phyloP scores from a whole-genome alignment of 2,797 vertebrate genomes.

The Sarcophilus harrisii region DNA sequence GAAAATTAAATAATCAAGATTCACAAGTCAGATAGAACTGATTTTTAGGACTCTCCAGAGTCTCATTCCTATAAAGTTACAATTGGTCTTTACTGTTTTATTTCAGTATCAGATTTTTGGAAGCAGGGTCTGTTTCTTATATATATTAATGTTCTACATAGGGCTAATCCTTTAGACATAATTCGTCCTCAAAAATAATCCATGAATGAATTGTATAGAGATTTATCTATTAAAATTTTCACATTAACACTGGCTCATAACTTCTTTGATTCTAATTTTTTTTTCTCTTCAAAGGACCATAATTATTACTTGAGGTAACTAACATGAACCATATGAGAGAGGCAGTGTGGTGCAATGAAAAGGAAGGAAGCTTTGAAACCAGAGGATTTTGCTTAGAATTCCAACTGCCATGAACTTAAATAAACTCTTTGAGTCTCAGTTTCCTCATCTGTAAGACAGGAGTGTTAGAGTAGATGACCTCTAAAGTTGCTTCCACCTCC shows the following conservation, averaged over 20 bases:
- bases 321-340: background rate
- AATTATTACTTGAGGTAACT: background rate
- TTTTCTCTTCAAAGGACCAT: background rate
- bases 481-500: background rate
- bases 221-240: background rate
- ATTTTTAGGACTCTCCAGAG: background rate
- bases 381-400: background rate
- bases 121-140: background rate
- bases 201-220: background rate
- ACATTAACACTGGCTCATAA: background rate
- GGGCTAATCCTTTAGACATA: background rate
- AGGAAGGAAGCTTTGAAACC: background rate
- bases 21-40: background rate
- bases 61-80: background rate
- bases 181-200: background rate
- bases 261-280: background rate
- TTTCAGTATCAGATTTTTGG: background rate
- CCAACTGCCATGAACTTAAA: background rate
- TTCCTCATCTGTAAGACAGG: background rate
- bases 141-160: background rate
- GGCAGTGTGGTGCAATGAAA: background rate
- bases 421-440: background rate
- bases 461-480: background rate
- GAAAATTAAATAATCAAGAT: background rate
- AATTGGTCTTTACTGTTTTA: background rate